A percentile compares a stretch with the other conserved stretches of the same genome.
Evolutionary conservation across 2,113 vertebrate species (phyloP).

Genomic region (Bufo bufo): DNA sequence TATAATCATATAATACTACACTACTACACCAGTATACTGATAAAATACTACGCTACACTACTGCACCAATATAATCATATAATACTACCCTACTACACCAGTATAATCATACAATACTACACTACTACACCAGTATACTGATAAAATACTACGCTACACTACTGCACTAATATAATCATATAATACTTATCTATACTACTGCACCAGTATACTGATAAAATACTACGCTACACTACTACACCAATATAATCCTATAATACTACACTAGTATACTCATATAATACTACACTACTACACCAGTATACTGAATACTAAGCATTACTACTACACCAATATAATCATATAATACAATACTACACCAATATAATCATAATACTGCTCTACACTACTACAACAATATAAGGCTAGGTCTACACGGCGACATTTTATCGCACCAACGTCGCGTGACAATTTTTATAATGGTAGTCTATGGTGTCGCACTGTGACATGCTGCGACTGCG

Average conservation of each 20-base stretch:
- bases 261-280: not conserved
- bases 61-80: no score
- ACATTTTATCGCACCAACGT: no score
- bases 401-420: no score
- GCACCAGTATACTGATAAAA: not conserved
- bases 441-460: no score
- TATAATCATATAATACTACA: not conserved
- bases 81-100: not conserved
- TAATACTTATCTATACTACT: not conserved
- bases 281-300: not conserved
- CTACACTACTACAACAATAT: no score
- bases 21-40: not conserved
- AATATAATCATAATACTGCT: not conserved
- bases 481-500: no score
- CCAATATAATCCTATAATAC: not conserved
- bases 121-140: not conserved
- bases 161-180: not conserved
- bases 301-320: no score
- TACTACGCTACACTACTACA: not conserved
- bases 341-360: not conserved
- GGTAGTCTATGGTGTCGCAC: no score
- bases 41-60: no score
- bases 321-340: no score
- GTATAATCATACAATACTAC: no score
- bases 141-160: not conserved